Evolutionary conservation across 2,888 invertebrate species (phyloP).

Genomic region (Megastigmus dorsalis): DNA sequence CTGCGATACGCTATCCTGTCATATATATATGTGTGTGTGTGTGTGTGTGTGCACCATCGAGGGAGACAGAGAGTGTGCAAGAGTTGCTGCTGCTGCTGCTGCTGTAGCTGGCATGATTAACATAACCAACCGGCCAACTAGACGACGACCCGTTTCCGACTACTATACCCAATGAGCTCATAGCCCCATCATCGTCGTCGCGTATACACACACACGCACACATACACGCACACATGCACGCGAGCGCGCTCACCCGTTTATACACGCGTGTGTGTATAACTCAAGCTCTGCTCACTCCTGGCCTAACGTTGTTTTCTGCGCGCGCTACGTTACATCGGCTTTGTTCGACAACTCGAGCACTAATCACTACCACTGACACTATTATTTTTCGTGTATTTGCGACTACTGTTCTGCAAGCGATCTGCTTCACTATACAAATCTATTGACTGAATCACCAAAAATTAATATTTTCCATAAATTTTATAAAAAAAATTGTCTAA

Average conservation of each 20-base stretch:
- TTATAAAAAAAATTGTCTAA: too few relatives aligned
- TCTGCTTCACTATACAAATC: too few relatives aligned
- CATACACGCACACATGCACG: neutral
- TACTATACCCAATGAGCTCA: conserved; percentile 26
- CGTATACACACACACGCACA: neutral
- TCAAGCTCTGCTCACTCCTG: conserved; percentile 7
- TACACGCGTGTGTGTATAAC: too few relatives aligned
- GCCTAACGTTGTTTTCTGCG: neutral
- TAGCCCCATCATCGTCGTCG: conserved; percentile 1
- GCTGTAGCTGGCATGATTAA: conserved; percentile 63
- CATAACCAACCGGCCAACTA: conserved; percentile 65
- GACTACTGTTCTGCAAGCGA: too few relatives aligned
- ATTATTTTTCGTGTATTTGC: too few relatives aligned
- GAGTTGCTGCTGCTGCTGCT: neutral
- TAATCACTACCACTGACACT: too few relatives aligned
- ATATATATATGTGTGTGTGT: neutral
- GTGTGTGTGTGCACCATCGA: neutral
- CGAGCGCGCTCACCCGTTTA: neutral
- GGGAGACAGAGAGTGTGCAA: conserved; percentile 39
- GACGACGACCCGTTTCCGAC: conserved; percentile 53
- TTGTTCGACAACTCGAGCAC: too few relatives aligned
- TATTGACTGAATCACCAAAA: too few relatives aligned
- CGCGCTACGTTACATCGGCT: conserved; percentile 1
- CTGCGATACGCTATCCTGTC: conserved; percentile 6
- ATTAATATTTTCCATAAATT: too few relatives aligned